Evolutionary conservation across 1,140 invertebrate species (phyloP).

Genomic region (Aphis gossypii): DNA sequence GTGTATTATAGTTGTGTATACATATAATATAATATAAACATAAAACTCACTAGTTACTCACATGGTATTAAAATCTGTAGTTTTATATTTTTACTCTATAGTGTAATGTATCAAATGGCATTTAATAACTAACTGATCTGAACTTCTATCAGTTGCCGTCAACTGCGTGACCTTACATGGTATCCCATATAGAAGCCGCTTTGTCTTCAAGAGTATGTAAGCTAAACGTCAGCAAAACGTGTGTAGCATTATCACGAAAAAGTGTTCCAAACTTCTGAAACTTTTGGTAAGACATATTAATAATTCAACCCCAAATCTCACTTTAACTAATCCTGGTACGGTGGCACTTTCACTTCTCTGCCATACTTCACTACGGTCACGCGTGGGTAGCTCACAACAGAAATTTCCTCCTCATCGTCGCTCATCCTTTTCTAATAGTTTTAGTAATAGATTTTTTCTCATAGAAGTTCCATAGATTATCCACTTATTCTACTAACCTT

Average conservation of each 20-base stretch:
- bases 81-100: background rate
- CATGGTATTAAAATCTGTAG: background rate
- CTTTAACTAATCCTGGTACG: background rate
- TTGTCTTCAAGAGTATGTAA: background rate
- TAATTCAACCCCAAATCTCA: background rate
- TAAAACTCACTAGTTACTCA: background rate
- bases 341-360: background rate
- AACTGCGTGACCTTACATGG: background rate
- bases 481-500: background rate
- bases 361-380: background rate
- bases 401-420: background rate
- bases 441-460: background rate
- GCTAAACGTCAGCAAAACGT: background rate
- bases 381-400: background rate
- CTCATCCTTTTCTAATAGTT: background rate
- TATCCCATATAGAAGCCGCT: background rate
- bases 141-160: background rate
- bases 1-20: background rate
- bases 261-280: background rate
- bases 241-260: background rate
- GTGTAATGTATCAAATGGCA: background rate
- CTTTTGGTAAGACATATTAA: slow-evolving; percentile 1
- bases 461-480: background rate
- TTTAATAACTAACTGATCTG: background rate
- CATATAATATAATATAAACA: too few relatives aligned